Evolutionary conservation across 2,113 vertebrate species (phyloP).

Genomic region (Athene noctua): DNA sequence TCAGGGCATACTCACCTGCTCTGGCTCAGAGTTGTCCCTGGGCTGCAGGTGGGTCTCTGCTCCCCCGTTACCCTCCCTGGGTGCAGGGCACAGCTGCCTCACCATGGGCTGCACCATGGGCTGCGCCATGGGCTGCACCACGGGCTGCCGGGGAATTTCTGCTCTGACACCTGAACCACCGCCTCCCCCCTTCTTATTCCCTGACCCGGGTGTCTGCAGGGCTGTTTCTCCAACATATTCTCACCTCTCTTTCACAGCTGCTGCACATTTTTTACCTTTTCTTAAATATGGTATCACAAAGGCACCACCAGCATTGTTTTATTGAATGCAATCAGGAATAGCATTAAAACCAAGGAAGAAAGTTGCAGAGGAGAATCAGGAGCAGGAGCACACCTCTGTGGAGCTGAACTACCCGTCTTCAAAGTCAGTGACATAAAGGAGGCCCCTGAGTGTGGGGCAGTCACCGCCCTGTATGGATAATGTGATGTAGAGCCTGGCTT

Average conservation of each 20-base stretch:
- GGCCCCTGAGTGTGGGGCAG: background rate
- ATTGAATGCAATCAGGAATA: background rate
- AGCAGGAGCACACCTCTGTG: background rate
- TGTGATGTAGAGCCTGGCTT: fast-evolving
- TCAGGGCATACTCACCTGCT: background rate
- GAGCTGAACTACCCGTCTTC: background rate
- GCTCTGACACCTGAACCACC: background rate
- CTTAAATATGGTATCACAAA: background rate
- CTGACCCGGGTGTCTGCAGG: background rate
- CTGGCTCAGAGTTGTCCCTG: too few species aligned
- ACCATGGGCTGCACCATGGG: too few species aligned
- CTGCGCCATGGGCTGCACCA: background rate
- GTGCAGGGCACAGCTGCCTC: background rate
- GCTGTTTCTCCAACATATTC: background rate
- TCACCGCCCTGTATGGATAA: too few species aligned
- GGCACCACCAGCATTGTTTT: background rate
- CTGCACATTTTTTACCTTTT: background rate
- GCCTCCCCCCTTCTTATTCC: background rate
- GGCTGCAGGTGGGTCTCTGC: background rate
- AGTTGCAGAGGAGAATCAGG: background rate
- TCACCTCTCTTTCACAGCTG: background rate
- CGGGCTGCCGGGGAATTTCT: background rate
- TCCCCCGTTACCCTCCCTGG: background rate
- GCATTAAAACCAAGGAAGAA: background rate
- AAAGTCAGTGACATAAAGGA: background rate